Base-by-base conservation (phyloP, 2,888 invertebrate species). In the Hydrotaea diabolus region DNA sequence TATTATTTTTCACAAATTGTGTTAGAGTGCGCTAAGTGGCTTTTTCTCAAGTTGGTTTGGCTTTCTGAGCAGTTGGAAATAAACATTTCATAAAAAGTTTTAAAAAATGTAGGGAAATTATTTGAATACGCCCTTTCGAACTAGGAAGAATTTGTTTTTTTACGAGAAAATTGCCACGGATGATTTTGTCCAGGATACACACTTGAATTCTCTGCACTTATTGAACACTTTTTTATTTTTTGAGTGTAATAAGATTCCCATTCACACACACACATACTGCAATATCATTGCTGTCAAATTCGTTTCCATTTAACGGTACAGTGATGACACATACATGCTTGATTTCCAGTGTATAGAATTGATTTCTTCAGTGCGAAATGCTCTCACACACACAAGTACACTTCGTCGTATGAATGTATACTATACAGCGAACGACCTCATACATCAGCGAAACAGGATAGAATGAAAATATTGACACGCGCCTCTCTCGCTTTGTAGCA, bases 401-500 rank as follows among this genome's bases (percentile, higher is more conserved):
- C 62, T 31, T 74, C 7, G 31, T 17, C 31, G 13, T 23, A 2
- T 31, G n/a, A n/a, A n/a, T n/a, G n/a, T n/a, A n/a, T n/a, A n/a
- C 31, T 53, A n/a, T 13, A n/a, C 53, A 55, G 21, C n/a, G 59
- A 75, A 78, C 53, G 75, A 86, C 77, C 83, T 82, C 87, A 84
- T 82, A 73, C 87, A 81, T 87, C 84, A 80, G 85, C 86, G 86
- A 86, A 87, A 87, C 87, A 86, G 87, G 87, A 88, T 87, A 86
- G 88, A 88, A 88, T 84, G 87, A 88, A 88, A 89, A 89, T 89
- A 89, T 89, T 89, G 88, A 88, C 88, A 87, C 88, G 86, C 77
- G 82, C 82, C 86, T 71, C 62, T 15, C 15, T 21, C 1, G 9
- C 49, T n/a, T 39, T 9, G 36, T 4, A 62, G 46, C n/a, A 7